These are phyloP conservation scores for Caenorhabditis sp. DNA, from an alignment of 2,888 invertebrate genomes.

Conservation along the genomic window DNA sequence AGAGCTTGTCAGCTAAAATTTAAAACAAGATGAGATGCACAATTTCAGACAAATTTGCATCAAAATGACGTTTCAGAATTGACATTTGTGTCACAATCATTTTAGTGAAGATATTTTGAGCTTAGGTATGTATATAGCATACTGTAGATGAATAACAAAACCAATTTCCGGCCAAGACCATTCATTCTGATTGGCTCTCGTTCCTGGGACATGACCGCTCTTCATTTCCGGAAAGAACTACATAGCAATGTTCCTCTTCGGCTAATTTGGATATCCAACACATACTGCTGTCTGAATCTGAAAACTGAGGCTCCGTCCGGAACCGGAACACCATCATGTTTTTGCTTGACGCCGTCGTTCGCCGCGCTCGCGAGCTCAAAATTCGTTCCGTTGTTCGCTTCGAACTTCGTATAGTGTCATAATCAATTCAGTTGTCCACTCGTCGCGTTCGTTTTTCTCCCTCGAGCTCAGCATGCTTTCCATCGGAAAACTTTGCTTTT, in stretches of 20 bases:
- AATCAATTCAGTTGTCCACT: slow-evolving; percentile 61
- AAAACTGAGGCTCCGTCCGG: too few species aligned
- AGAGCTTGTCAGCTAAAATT: not conserved
- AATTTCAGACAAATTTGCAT: too few species aligned
- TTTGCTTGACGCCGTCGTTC: too few species aligned
- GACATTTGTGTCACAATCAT: too few species aligned
- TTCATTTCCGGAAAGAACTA: slow-evolving; percentile 35
- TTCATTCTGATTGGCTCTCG: slow-evolving; percentile 5
- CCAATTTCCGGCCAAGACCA: slow-evolving; percentile 41
- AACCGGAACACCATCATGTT: slow-evolving; percentile 33
- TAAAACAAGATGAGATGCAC: too few species aligned
- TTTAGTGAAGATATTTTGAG: too few species aligned
- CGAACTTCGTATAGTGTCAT: slow-evolving; percentile 62
- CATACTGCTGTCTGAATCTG: too few species aligned
- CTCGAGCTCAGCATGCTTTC: slow-evolving; percentile 4
- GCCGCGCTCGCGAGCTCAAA: too few species aligned
- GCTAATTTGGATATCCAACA: not conserved
- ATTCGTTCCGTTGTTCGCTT: slow-evolving; percentile 42
- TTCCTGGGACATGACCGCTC: slow-evolving; percentile 1
- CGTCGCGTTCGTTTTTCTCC: slow-evolving; percentile 45
- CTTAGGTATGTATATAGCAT: too few species aligned
- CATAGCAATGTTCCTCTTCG: slow-evolving; percentile 9
- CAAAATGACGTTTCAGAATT: too few species aligned
- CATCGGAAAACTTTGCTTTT: slow-evolving; percentile 47
- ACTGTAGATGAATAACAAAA: slow-evolving; percentile 47